Evolutionary conservation across 1,140 invertebrate species (phyloP), one percentile per base, ranked within the genome.

Genomic region (Zophobas atratus): DNA sequence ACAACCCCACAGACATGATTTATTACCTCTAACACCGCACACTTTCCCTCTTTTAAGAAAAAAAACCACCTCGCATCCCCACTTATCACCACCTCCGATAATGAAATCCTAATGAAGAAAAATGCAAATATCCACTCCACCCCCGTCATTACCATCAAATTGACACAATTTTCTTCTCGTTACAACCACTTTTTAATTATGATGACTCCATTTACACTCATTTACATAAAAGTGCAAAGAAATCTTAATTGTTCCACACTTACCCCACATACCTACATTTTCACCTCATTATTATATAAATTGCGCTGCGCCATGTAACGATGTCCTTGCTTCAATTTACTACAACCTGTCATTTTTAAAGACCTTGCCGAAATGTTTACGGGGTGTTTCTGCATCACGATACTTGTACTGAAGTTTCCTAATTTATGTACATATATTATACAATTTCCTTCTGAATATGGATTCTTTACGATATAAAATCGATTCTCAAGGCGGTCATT

Each of bases 251-350:
- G 33, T 55, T 55, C 53, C 8, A 20, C 20, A 20, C 20, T 20
- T 20, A 20, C 20, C 20, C 20, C 20, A 20, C 20, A 20, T 20
- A 20, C 20, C 20, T 20, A 20, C 20, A 20, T 20, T 20, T 20
- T 20, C 39, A 67, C 39, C 20, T 67, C n/a, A 20, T 20, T 43
- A 33, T n/a, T 20, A 43, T 46, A 49, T 57, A 77, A 77, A 77
- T 77, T 73, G 60, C 70, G 20, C 33, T 41, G 57, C 56, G 57
- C 43, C 76, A 72, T 77, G 70, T 77, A 53, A 38, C 35, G 49
- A 72, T 72, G 76, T 77, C 76, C 76, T 77, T 77, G 70, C 60
- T 41, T 6, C 39, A 36, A 20, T 43, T 75, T 33, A 48, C 32
- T 63, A 76, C 51, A 55, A 8, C 6, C 51, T 49, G 60, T 77